Evolutionary conservation across 2,113 vertebrate species (phyloP).

Genomic region (Tretioscincus oriximinensis): DNA sequence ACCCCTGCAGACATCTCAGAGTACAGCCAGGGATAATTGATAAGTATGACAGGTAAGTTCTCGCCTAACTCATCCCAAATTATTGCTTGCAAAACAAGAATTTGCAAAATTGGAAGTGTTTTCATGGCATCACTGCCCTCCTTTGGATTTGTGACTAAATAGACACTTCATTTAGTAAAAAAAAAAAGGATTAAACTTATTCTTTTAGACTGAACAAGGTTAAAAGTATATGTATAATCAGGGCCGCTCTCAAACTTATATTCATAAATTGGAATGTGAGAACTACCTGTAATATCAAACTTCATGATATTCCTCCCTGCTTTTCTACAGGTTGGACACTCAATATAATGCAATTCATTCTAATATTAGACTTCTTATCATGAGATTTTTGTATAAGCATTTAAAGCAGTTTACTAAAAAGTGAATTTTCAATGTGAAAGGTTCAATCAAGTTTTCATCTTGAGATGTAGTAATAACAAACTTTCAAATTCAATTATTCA

Average conservation of each 20-base stretch:
- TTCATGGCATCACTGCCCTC: no score
- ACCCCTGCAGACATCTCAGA: no score
- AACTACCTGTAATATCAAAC: conserved; percentile 44
- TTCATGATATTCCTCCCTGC: conserved; percentile 36
- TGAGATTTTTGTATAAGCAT: conserved; percentile 65
- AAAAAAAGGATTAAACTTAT: no score
- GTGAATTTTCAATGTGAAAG: conserved; percentile 50
- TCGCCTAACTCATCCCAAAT: no score
- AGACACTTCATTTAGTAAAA: no score
- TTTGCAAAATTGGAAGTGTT: no score
- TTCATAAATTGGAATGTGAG: no score
- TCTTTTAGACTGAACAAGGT: no score
- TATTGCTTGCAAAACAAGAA: no score
- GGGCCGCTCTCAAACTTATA: no score
- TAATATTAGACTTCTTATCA: conserved; percentile 56
- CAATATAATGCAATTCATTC: conserved; percentile 63
- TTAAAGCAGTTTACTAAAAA: conserved; percentile 67
- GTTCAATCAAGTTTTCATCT: conserved; percentile 44
- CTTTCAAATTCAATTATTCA: conserved; percentile 46
- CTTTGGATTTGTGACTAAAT: no score
- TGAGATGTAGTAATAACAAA: conserved; percentile 49
- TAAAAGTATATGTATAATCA: no score
- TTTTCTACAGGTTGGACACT: conserved; percentile 49
- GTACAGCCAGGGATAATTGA: conserved; percentile 50
- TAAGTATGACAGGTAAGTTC: conserved; percentile 10